Base-by-base conservation (phyloP, 2,888 invertebrate genomes). In the Frankliniella intonsa region DNA sequence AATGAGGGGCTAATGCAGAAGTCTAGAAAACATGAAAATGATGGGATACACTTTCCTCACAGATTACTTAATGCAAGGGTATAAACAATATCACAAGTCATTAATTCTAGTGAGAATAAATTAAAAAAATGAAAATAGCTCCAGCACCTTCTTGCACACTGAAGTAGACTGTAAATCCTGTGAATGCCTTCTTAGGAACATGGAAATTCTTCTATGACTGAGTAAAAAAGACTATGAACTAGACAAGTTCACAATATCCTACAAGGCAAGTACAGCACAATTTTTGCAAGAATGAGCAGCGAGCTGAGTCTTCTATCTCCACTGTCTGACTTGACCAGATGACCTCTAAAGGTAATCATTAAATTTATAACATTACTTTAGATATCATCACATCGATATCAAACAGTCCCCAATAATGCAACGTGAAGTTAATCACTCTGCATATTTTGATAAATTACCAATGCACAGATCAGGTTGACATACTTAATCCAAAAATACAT, bases 1-100 rank as follows among this genome's bases (percentile, higher is more conserved):
- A 38, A 38, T 3, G 38, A 38, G 38, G 38, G 38, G 2, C 38
- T 38, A 5, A 38, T 38, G 38, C 38, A 38, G 38, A 38, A 38
- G 38, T 38, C 38, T 38, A 38, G 38, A 38, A 38, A 38, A 38
- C 38, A 38, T 38, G 38, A 38, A 38, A 38, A 38, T 38, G 2
- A 38, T 38, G 38, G 38, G 38, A 38, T 38, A 38, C 38, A 38
- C 38, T 38, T 2, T 55, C 17, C 55, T 55, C 55, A 55, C 55
- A 55, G 55, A 14, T 55, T 19, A 19, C 55, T 55, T 55, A 55
- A 55, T 19, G 17, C 14, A 55, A 55, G 17, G 19, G 69, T 25
- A 76, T 76, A 76, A 22, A 76, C 22, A 25, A 76, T 76, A 76
- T 76, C 69, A 76, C 69, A 76, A 25, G 69, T 76, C 69, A 76